These are phyloP conservation scores for Emberiza fucata DNA, from an alignment of 2,113 vertebrate species.

Conservation along the genomic window DNA sequence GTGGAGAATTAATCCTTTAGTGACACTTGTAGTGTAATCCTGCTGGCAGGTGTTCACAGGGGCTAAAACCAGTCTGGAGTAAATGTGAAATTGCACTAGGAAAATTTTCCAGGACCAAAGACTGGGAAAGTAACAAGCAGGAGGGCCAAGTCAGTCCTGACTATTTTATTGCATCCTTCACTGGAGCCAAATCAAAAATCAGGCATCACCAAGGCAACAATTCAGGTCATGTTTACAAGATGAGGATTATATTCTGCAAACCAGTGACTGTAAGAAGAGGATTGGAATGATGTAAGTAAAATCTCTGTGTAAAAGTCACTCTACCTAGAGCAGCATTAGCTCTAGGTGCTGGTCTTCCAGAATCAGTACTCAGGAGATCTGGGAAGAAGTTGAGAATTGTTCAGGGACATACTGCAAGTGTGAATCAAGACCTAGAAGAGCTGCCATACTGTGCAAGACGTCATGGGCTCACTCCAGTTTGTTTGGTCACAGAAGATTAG, in stretches of 20 bases:
- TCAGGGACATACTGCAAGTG: not conserved
- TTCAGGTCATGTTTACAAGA: not conserved
- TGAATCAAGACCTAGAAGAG: not conserved
- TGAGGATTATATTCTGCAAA: not conserved
- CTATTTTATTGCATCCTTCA: not conserved
- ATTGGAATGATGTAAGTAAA: not conserved
- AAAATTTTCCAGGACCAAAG: not conserved
- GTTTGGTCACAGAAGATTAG: not conserved
- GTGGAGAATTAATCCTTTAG: not conserved
- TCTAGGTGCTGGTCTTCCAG: not conserved
- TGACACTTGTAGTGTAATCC: not conserved
- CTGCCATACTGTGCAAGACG: not conserved
- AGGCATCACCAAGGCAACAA: not conserved
- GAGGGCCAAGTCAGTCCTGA: not conserved
- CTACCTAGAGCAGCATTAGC: not conserved
- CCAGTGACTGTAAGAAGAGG: not conserved
- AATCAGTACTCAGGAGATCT: not conserved
- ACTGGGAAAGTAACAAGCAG: not conserved
- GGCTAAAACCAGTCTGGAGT: not conserved
- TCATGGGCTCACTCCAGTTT: not conserved
- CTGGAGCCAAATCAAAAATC: not conserved
- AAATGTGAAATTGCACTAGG: not conserved
- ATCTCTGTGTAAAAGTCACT: not conserved
- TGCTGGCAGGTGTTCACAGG: not conserved
- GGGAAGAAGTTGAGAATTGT: not conserved